Conservation (phyloP, 2,113 vertebrate genomes). For the Syrrhaptes paradoxus region DNA sequence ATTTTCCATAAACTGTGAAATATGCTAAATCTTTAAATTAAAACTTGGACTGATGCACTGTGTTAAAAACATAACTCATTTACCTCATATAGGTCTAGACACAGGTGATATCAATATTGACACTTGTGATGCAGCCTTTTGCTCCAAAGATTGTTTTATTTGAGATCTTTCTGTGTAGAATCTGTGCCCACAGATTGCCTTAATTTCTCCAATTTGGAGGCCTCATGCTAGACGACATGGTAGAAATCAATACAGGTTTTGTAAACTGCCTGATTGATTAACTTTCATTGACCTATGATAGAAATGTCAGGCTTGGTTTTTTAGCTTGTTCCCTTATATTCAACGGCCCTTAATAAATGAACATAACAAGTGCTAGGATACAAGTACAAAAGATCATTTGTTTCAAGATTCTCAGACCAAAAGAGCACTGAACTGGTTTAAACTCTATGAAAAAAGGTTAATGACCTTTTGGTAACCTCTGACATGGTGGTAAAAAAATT, state of each 20-base stretch:
- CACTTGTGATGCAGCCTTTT: not conserved
- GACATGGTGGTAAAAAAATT: not conserved
- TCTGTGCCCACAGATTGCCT: not conserved
- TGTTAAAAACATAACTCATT: not conserved
- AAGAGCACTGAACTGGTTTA: not conserved
- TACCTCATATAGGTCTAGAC: not conserved
- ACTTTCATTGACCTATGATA: not conserved
- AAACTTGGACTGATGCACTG: not conserved
- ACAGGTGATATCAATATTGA: not conserved
- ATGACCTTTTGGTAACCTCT: not conserved
- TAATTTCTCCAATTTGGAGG: not conserved
- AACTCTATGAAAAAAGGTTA: not conserved
- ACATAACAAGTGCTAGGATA: not conserved
- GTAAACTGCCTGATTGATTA: not conserved
- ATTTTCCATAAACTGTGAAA: not conserved
- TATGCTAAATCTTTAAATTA: not conserved
- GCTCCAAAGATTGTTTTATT: not conserved
- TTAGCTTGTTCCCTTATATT: not conserved
- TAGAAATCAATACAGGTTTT: not conserved
- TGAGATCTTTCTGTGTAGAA: not conserved
- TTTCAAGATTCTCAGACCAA: slow-evolving; percentile 2
- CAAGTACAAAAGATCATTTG: not conserved
- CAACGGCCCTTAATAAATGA: not conserved
- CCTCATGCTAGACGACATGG: not conserved
- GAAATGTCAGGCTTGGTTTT: not conserved